Evolutionary conservation across 2,113 vertebrate species (phyloP).

Genomic region (Ailurus styani): DNA sequence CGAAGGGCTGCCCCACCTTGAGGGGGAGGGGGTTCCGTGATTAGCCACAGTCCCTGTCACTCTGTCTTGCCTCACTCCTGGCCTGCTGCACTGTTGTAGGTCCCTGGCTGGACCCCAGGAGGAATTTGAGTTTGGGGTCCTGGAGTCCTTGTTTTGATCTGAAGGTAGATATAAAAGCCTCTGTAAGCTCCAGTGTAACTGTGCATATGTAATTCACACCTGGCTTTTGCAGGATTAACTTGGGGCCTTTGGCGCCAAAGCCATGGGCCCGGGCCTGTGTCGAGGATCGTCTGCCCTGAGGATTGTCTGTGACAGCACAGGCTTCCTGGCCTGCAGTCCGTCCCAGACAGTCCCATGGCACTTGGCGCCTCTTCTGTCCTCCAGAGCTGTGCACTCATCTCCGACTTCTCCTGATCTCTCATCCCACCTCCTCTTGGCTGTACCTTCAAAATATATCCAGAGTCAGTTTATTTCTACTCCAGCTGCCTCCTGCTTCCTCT

Average conservation of each 20-base stretch:
- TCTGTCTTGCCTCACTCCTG: neutral
- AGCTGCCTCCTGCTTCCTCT: neutral
- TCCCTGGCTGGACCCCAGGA: neutral
- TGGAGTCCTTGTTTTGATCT: too few species aligned
- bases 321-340: neutral
- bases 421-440: neutral
- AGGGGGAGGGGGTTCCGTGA: neutral
- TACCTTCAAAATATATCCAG: neutral
- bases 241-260: neutral
- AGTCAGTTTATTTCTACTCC: neutral
- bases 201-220: neutral
- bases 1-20: neutral
- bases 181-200: fast-evolving
- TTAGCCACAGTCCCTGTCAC: too few species aligned
- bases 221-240: neutral
- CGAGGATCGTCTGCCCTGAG: fast-evolving
- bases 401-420: neutral
- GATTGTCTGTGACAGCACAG: neutral
- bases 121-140: neutral
- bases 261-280: neutral
- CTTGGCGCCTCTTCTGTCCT: fast-evolving
- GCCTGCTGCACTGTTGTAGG: neutral
- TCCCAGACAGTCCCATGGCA: neutral
- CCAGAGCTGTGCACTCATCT: neutral
- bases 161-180: neutral